Evolutionary conservation across 2,113 vertebrate species (phyloP), one percentile per base, ranked within the genome.

Genomic region (Petrocephalus zakoni): DNA sequence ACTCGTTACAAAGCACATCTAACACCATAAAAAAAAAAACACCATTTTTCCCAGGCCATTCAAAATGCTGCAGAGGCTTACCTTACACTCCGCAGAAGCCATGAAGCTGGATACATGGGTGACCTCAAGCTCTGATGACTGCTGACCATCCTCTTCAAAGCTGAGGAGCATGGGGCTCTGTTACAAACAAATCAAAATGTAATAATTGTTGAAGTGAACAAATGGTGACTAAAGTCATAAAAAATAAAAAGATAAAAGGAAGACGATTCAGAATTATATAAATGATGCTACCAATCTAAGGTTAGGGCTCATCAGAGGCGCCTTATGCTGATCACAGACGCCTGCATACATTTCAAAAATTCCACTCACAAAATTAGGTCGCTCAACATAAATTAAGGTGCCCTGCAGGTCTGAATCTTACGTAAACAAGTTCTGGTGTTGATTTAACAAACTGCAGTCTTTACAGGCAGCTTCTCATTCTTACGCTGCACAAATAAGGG

Each of bases 71-170:
- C 0, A 10, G 37, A 75, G 17, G 4, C 92, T 94, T 94, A 99
- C 98, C 97, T 99, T 98, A 88, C 96, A 95, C 78, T 92, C 92
- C 4, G 93, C 92, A 7, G 96, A 96, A 90, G 94, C 96, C 58
- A 94, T 92, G 89, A 96, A 90, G 47, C 94, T 97, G 85, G 94
- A 94, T 37, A 98, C 95, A 2, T 91, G 92, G 84, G 94, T 93
- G 86, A 99, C 91, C 0, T 51, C 90, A 90, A 99, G 95, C 84
- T 97, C 95, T 17, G 97, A 95, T 0, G 96, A 94, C 85, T 95
- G 94, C 22, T 93, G 86, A 61, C 86, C 94, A 90, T 97, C 95
- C 53, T 97, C 97, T 91, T 97, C 94, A 94, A 99, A 98, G 0
- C 91, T 94, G 46, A 99, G 92, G 87, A 93, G 85, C 85, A 95